Evolutionary conservation across 1,140 invertebrate species (phyloP).

Genomic region (Tetramorium simillimum): DNA sequence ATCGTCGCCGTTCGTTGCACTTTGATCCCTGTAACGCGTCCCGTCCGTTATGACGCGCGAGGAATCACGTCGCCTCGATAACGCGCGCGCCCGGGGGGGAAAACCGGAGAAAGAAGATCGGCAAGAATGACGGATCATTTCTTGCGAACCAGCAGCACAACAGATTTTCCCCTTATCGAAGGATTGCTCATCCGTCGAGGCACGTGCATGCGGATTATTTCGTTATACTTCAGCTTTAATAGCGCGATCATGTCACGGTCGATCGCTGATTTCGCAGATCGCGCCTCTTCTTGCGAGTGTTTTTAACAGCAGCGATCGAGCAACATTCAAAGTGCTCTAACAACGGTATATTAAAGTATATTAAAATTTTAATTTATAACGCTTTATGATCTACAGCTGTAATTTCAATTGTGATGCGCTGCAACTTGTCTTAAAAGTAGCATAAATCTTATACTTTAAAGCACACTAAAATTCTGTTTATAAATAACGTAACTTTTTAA

Average conservation of each 20-base stretch:
- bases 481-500: not conserved
- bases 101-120: slow-evolving; percentile 4
- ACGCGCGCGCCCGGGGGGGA: not conserved
- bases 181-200: slow-evolving; percentile 22
- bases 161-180: slow-evolving; percentile 40
- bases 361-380: not conserved
- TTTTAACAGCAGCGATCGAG: not conserved
- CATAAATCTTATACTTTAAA: not conserved
- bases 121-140: slow-evolving; percentile 36
- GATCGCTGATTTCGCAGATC: slow-evolving; percentile 7
- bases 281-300: not conserved
- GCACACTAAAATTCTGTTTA: not conserved
- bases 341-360: too few relatives aligned
- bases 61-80: slow-evolving; percentile 59
- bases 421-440: not conserved
- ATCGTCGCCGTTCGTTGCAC: slow-evolving; percentile 76
- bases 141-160: not conserved
- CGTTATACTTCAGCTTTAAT: not conserved
- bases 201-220: slow-evolving; percentile 38
- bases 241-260: not conserved
- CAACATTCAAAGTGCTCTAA: not conserved
- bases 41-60: slow-evolving; percentile 24
- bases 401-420: not conserved
- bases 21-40: slow-evolving; percentile 70
- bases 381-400: not conserved